phyloP scores from a whole-genome alignment of 1,140 invertebrate genomes.

The Solen grandis region DNA sequence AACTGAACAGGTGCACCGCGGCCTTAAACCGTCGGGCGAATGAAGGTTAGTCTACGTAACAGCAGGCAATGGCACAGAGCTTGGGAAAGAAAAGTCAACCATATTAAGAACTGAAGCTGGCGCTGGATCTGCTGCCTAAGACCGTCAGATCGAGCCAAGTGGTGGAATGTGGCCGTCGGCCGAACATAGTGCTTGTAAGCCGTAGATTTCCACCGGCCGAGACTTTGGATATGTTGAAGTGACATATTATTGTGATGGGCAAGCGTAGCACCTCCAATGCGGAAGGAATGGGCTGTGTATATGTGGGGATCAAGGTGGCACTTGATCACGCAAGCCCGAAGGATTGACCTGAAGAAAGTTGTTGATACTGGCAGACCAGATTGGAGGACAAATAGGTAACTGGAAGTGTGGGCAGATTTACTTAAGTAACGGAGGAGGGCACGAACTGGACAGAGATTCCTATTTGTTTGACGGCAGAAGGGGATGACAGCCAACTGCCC shows the following conservation, averaged over 20 bases:
- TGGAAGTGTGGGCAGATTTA: not conserved
- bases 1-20: too few relatives aligned
- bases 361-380: not conserved
- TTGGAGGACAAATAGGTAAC: not conserved
- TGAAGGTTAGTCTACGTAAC: too few relatives aligned
- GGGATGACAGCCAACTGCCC: not conserved
- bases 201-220: conserved; percentile 26
- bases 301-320: conserved; percentile 4
- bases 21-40: too few relatives aligned
- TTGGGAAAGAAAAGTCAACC: too few relatives aligned
- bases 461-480: not conserved
- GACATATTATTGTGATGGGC: conserved; percentile 6
- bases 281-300: conserved; percentile 31
- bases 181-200: conserved; percentile 30
- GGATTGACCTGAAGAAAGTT: not conserved
- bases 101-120: too few relatives aligned
- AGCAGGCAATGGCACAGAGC: too few relatives aligned
- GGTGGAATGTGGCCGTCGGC: not conserved
- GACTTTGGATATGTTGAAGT: not conserved
- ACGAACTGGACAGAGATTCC: not conserved
- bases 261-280: conserved; percentile 31
- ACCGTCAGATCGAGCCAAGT: too few relatives aligned
- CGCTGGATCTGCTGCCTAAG: too few relatives aligned
- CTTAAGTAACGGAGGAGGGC: not conserved
- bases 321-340: not conserved